These are phyloP conservation scores for Gymnocypris eckloni DNA, from an alignment of 2,797 vertebrate species.

Conservation along the genomic window DNA sequence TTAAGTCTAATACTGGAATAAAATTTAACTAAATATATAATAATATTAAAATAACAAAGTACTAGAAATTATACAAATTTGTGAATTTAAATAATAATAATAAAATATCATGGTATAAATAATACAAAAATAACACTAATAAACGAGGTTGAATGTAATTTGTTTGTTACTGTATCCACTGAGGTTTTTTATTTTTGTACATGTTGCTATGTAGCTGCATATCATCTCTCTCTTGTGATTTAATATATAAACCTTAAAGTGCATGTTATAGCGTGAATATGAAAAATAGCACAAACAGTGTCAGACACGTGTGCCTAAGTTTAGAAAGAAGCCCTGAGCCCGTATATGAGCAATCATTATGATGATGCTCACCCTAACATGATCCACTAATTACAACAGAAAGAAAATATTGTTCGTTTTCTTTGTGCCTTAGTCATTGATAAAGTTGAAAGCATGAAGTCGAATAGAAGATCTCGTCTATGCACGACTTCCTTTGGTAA, in stretches of 20 bases:
- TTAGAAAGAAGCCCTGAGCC: background rate
- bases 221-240: too few species aligned
- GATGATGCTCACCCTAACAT: background rate
- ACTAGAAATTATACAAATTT: background rate
- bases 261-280: background rate
- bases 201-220: too few species aligned
- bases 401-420: background rate
- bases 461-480: conserved; percentile 7
- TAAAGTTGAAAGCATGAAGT: background rate
- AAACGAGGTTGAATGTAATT: too few species aligned
- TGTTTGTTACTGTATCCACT: too few species aligned
- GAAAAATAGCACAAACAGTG: background rate
- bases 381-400: conserved; percentile 12
- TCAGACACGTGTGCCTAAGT: background rate
- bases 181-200: too few species aligned
- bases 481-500: background rate
- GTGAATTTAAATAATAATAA: background rate
- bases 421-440: background rate
- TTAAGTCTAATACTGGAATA: background rate
- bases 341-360: background rate
- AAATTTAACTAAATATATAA: too few species aligned
- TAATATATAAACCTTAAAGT: too few species aligned
- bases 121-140: background rate
- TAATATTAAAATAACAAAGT: background rate
- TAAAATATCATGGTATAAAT: background rate